Percentiles rank a stretch among this genome's conserved stretches.
Evolutionary conservation across 2,113 vertebrate species (phyloP).

Genomic region (Sterna hirundo): DNA sequence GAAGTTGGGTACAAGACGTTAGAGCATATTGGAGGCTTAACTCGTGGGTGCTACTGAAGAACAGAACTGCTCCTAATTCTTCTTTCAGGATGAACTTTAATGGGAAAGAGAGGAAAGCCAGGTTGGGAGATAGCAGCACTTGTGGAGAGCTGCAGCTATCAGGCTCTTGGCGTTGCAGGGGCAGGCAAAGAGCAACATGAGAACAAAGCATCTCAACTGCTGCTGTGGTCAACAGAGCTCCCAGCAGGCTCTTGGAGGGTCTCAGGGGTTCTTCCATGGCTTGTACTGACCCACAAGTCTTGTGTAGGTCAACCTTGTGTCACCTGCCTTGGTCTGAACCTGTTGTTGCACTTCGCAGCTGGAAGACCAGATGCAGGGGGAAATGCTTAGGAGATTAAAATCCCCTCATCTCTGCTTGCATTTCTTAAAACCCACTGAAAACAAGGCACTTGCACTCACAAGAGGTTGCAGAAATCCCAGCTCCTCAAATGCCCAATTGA

Average conservation of each 20-base stretch:
- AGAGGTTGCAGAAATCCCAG: background rate
- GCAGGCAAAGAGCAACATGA: background rate
- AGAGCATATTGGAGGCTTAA: background rate
- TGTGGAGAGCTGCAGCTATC: background rate
- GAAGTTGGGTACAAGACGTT: background rate
- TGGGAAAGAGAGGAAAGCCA: background rate
- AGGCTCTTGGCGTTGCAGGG: background rate
- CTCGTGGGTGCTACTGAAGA: background rate
- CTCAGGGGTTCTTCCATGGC: background rate
- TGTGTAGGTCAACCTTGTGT: background rate
- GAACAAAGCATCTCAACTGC: background rate
- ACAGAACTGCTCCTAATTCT: background rate
- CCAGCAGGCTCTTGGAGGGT: background rate
- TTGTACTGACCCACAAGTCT: background rate
- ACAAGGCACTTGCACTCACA: background rate
- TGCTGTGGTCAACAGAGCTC: background rate
- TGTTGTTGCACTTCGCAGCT: background rate
- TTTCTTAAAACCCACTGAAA: background rate
- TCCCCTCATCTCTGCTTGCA: background rate
- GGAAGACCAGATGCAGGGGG: background rate
- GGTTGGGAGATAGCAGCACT: background rate
- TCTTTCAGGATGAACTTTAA: background rate
- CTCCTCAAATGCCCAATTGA: background rate
- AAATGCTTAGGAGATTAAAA: background rate
- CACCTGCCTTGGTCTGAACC: background rate